Base-by-base conservation (phyloP, 2,888 invertebrate species). In the Helicoverpa assulta region DNA sequence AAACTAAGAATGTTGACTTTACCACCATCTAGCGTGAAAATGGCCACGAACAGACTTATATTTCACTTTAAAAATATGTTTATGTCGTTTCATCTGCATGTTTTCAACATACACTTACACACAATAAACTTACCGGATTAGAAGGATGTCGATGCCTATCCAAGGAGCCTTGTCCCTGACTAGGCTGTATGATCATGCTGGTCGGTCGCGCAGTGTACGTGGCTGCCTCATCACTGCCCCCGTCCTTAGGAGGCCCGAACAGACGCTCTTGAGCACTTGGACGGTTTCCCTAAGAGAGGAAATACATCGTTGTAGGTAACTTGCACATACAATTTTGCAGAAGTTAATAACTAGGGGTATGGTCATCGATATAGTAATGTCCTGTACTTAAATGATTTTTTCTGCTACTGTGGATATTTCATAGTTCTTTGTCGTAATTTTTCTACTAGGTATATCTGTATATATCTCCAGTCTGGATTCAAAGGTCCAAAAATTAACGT, bases 221-320 rank as follows among this genome's bases (percentile, higher is more conserved):
- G 0, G 91, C 78, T 0, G 89, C 79, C 40, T 95, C 94, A 5
- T 95, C 94, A n/a, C 84, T 89, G 0, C 88, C 86, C 0, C 84
- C 87, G 75, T 96, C 89, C 85, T 92, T 87, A 76, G 95, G 83
- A 59, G 95, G 82, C 0, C 95, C 98, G 90, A 98, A 98, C 5
- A 98, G 91, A 61, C 98, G 96, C 88, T 98, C 98, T 85, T 98
- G 97, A 0, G 98, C 98, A 59, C 95, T 96, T 3, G 95, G 96
- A 0, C 96, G 93, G 72, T 78, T 89, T 73, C 57, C 71, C 80
- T 85, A 26, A 1, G 18, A 4, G 29, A 19, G 8, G 5, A 55
- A 6, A 19, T 10, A 7, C n/a, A n/a, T n/a, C n/a, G 12, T n/a
- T 12, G 0, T 8, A 21, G 1, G 2, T 26, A 8, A 14, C 16